Evolutionary conservation across 2,888 invertebrate species (phyloP).

Genomic region (Diarsia rubi): DNA sequence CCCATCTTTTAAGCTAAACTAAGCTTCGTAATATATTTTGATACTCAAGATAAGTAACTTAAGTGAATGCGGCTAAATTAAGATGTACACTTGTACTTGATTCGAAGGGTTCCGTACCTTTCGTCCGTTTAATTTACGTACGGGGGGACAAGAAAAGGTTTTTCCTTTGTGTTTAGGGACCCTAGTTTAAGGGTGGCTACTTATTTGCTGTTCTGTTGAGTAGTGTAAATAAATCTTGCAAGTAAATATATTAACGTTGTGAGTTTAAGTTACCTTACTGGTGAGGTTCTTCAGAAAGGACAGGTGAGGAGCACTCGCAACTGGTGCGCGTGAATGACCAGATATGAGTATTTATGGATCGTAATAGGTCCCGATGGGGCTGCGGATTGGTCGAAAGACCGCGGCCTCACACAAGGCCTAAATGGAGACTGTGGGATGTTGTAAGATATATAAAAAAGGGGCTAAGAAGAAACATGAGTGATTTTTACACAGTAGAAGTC

Average conservation of each 20-base stretch:
- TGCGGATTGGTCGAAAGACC: no score
- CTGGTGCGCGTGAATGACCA: no score
- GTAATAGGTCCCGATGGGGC: no score
- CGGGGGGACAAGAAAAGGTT: slow-evolving; percentile 41
- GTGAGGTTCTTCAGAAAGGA: no score
- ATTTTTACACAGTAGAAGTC: no score
- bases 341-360: no score
- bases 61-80: slow-evolving; percentile 47
- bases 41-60: slow-evolving; percentile 21
- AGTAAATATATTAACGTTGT: no score
- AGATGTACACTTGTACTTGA: slow-evolving; percentile 40
- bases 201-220: slow-evolving; percentile 6
- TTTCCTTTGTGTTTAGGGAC: slow-evolving; percentile 30
- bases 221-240: slow-evolving; percentile 5
- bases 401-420: no score
- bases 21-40: slow-evolving; percentile 27
- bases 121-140: slow-evolving; percentile 51
- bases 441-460: no score
- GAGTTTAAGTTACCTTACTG: neutral
- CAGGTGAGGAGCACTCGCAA: no score
- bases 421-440: no score
- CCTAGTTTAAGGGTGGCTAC: neutral
- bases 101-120: slow-evolving; percentile 30
- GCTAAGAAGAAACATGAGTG: no score
- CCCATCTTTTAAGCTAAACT: neutral